Base-by-base conservation (phyloP, 2,113 vertebrate genomes). In the Aspidoscelis tigris region DNA sequence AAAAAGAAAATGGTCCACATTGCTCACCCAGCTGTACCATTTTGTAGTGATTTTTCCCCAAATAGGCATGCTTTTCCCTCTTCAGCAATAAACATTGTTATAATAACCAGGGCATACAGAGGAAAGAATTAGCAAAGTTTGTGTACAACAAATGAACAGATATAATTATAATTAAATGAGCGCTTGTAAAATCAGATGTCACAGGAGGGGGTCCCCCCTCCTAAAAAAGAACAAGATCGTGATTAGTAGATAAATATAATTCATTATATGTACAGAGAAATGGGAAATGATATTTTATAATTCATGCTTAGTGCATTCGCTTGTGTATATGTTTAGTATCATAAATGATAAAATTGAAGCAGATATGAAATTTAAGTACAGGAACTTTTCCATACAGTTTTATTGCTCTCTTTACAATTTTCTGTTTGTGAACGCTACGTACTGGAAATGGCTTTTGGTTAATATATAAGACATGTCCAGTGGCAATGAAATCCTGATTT, bases 101-200 rank as follows among this genome's bases (percentile, higher is more conserved):
- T 74, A 44, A 81, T 4, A 88, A 50, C 5, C 88, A 47, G 79
- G 70, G 70, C 2, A 85, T 85, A 84, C 84, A 55, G 39, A 44
- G n/a, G 88, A 33, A 81, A 55, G 88, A 88, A 87, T 73, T 1
- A 86, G 75, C 33, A 82, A 78, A 76, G 3, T 4, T 8, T 78
- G 21, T 70, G 1, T 70, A 21, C 3, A 81, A 82, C 53, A 92
- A 87, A 86, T 84, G 84, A 2, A 73, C 81, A 70, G 68, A 78
- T 87, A 70, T 83, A 85, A 88, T 84, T 88, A 73, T 81, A 84
- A 91, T 78, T 84, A 80, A 89, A 81, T 77, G 84, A 4, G 1
- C 86, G 4, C 4, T 90, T 90, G 41, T 24, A 87, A 90, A 90
- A 76, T 84, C 20, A 39, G 10, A 84, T 85, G 18, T 20, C 11